A percentile compares a stretch with the other conserved stretches of the same genome.
Conservation (phyloP, 2,888 invertebrate genomes). For the Tuberolachnus salignus region DNA sequence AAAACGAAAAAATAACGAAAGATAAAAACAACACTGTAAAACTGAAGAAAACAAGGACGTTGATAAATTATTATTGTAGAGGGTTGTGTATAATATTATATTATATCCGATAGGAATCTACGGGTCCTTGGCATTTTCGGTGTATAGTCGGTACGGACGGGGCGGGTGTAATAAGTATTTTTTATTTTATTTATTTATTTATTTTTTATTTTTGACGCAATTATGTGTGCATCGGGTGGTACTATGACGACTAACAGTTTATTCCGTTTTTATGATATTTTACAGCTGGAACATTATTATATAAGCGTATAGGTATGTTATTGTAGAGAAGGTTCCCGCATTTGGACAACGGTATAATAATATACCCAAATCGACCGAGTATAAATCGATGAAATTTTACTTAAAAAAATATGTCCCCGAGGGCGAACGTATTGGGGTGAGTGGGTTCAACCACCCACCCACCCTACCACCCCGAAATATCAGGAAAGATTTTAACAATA, state of each 20-base stretch:
- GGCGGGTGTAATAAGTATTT: constrained; percentile 5
- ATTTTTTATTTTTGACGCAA: not conserved
- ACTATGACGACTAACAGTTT: constrained; percentile 19
- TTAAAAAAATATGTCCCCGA: too few relatives aligned
- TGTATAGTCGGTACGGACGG: not conserved
- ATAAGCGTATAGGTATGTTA: too few relatives aligned
- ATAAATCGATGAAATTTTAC: not conserved
- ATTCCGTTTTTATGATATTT: constrained; percentile 51
- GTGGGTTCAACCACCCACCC: too few relatives aligned
- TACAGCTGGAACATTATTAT: not conserved
- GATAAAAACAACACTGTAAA: constrained; percentile 40
- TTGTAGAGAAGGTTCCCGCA: not conserved
- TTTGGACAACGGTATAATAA: not conserved
- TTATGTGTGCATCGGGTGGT: not conserved
- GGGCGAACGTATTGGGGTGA: too few relatives aligned
- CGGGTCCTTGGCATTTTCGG: not conserved
- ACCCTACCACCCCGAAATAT: too few relatives aligned
- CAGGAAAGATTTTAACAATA: too few relatives aligned
- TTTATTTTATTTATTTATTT: too few relatives aligned
- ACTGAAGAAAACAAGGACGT: constrained; percentile 38
- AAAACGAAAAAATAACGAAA: too few relatives aligned
- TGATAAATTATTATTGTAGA: constrained; percentile 41
- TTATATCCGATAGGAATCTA: constrained; percentile 42
- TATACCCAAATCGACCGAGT: too few relatives aligned
- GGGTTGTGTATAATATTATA: constrained; percentile 4